A percentile compares a stretch with the other conserved stretches of the same genome.
phyloP scores from a whole-genome alignment of 2,113 vertebrate genomes.

The Oxyura jamaicensis region DNA sequence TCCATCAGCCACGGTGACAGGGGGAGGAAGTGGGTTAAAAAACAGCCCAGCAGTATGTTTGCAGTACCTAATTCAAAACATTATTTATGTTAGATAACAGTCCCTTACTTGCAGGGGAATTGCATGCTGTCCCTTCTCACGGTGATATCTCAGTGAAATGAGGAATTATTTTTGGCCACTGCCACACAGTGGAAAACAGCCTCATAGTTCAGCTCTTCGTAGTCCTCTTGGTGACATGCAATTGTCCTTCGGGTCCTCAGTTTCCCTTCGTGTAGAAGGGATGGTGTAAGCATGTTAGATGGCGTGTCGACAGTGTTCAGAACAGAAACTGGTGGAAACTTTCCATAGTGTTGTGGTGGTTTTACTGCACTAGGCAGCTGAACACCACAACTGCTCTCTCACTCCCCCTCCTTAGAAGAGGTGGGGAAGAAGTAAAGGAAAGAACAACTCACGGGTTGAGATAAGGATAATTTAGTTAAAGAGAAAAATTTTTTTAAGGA shows the following conservation, averaged over 20 bases:
- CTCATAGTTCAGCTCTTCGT: neutral
- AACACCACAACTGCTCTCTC: no score
- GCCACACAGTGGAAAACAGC: neutral
- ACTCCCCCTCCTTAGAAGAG: no score
- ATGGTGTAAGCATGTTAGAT: neutral
- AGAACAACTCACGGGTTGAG: no score
- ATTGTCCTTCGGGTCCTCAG: neutral
- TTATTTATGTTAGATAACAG: neutral
- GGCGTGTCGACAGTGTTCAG: rapidly evolving
- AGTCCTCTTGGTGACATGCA: neutral
- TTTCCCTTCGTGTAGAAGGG: neutral
- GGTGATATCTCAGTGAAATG: neutral
- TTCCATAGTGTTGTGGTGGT: neutral
- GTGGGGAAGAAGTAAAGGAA: no score
- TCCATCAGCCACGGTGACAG: neutral
- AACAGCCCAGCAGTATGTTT: neutral
- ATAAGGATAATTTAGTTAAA: no score
- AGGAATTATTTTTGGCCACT: neutral
- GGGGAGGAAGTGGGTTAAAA: neutral
- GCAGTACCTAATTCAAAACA: neutral
- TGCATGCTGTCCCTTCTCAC: neutral
- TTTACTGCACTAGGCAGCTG: no score
- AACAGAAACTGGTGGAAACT: neutral
- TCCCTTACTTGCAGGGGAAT: neutral
- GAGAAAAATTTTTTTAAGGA: no score